Conservation (phyloP, 2,113 vertebrate genomes). For the Mastomys natalensis region DNA sequence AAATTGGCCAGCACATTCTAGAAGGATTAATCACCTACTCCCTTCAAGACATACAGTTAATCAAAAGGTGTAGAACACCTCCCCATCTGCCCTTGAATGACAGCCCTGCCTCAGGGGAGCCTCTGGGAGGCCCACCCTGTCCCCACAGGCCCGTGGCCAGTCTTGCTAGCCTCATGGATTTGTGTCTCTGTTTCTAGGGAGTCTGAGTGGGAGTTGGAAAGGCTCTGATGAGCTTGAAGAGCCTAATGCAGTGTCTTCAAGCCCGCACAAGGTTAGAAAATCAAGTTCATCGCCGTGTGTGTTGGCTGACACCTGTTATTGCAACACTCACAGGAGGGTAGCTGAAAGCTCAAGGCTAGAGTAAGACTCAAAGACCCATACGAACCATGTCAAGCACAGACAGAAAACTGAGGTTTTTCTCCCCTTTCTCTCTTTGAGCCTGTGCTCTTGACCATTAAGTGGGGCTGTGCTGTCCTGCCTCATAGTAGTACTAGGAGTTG, state of each 20-base stretch:
- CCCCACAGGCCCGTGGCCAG: fast-evolving
- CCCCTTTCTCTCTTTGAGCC: neutral
- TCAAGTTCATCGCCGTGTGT: neutral
- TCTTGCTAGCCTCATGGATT: neutral
- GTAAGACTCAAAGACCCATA: neutral
- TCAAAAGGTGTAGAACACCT: neutral
- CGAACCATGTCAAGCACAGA: neutral
- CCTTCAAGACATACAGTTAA: constrained; percentile 45
- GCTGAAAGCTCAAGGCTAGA: neutral
- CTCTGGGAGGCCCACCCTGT: neutral
- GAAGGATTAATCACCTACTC: constrained; percentile 45
- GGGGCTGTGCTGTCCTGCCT: neutral
- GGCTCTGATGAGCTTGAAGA: neutral
- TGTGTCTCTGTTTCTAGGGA: neutral
- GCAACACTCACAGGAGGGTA: too few relatives aligned
- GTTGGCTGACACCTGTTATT: neutral
- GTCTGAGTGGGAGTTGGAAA: fast-evolving
- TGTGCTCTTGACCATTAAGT: neutral
- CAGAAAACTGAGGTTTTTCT: neutral
- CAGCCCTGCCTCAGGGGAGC: neutral
- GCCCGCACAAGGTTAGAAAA: neutral
- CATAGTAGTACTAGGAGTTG: neutral
- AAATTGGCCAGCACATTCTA: constrained; percentile 28
- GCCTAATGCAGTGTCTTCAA: neutral
- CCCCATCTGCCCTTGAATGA: neutral